These are phyloP conservation scores for Diabrotica undecimpunctata DNA, from an alignment of 1,140 invertebrate genomes.

Conservation along the genomic window DNA sequence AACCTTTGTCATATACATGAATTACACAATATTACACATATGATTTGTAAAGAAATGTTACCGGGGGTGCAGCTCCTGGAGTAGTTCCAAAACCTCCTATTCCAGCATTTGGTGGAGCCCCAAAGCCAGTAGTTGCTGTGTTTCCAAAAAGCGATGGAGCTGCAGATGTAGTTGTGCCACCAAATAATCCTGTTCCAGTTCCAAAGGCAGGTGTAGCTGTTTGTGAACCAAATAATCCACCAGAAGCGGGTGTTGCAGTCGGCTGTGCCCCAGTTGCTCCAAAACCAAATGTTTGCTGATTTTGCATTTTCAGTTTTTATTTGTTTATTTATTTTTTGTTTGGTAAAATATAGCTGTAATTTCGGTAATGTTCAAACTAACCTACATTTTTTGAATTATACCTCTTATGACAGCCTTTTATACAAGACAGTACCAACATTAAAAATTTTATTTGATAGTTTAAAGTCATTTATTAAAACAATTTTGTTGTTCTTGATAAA, in stretches of 20 bases:
- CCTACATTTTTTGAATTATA: no score
- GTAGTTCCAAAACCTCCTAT: conserved; percentile 8
- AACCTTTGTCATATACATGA: no score
- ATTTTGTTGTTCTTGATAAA: no score
- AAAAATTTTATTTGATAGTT: no score
- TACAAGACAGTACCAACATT: no score
- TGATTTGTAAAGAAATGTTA: no score
- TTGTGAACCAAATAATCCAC: conserved; percentile 24
- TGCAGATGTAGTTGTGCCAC: conserved; percentile 13
- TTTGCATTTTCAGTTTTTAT: conserved; percentile 1
- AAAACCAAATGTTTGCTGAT: conserved; percentile 7
- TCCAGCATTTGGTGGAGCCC: conserved; percentile 22
- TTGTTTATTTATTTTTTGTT: not conserved
- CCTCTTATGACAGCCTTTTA: no score
- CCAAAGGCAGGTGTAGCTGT: conserved; percentile 16
- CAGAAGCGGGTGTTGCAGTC: conserved; percentile 1
- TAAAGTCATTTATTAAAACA: no score
- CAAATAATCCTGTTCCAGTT: conserved; percentile 11
- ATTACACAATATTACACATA: no score
- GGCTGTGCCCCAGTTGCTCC: not conserved
- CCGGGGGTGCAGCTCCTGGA: no score
- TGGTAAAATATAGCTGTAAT: no score
- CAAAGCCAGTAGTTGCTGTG: conserved; percentile 5
- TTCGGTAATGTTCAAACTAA: no score
- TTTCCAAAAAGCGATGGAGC: conserved; percentile 24